Conservation (phyloP, 2,113 vertebrate genomes). For the Physeter macrocephalus region DNA sequence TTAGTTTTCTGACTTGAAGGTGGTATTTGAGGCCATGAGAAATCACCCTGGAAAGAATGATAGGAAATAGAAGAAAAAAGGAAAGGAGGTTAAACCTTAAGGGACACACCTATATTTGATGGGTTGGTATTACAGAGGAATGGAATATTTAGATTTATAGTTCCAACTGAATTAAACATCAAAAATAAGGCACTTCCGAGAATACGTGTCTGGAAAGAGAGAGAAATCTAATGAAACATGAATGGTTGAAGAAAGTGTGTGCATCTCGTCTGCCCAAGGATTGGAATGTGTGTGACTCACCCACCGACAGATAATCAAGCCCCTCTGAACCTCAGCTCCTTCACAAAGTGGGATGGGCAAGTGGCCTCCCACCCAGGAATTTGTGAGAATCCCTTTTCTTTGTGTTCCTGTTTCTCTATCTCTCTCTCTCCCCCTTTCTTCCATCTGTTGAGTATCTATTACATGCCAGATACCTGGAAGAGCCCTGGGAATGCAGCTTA, state of each 20-base stretch:
- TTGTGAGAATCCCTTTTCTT: background rate
- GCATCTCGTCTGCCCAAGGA: background rate
- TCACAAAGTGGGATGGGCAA: accelerated
- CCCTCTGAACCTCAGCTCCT: background rate
- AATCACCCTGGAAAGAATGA: background rate
- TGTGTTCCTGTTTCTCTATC: background rate
- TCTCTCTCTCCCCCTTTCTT: background rate
- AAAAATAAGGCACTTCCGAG: background rate
- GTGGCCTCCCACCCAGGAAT: background rate
- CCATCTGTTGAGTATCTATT: background rate
- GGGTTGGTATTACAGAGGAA: background rate
- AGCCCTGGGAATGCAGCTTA: background rate
- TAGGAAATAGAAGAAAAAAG: background rate
- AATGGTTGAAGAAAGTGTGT: background rate
- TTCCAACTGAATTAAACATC: background rate
- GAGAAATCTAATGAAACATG: background rate
- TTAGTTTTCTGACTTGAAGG: background rate
- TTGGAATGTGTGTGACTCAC: background rate
- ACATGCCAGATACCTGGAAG: background rate
- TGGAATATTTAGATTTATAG: background rate
- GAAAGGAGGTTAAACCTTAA: background rate
- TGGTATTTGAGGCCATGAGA: background rate
- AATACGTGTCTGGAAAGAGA: background rate
- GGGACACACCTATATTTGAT: background rate
- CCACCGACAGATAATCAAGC: background rate